phyloP scores from a whole-genome alignment of 2,113 vertebrate genomes.

The Clarias magur region DNA sequence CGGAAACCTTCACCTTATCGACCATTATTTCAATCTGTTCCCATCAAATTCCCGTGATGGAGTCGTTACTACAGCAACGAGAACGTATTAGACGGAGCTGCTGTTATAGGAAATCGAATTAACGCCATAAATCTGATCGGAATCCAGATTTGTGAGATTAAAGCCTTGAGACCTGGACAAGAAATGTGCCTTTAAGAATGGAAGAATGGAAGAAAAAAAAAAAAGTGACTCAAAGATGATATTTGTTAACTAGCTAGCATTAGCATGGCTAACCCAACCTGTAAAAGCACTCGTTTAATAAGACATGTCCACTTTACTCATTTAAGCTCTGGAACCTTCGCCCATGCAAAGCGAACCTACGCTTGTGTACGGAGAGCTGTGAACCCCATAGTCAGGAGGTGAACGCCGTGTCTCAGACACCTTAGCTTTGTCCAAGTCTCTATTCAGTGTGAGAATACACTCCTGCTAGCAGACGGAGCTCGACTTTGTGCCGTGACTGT shows the following conservation, averaged over 20 bases:
- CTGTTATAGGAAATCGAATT: not conserved
- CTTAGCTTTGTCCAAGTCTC: not conserved
- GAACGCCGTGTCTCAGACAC: not conserved
- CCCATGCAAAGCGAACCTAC: not conserved
- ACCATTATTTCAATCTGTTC: not conserved
- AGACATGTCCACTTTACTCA: not conserved
- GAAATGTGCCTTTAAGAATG: not conserved
- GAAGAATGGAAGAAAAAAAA: too few relatives aligned
- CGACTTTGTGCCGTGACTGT: constrained; percentile 2
- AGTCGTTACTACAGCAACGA: not conserved
- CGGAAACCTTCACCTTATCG: not conserved
- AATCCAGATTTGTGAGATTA: not conserved
- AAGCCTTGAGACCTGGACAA: not conserved
- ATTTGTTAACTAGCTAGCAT: not conserved
- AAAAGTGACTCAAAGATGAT: not conserved
- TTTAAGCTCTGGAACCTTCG: not conserved
- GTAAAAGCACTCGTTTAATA: not conserved
- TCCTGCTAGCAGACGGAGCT: not conserved
- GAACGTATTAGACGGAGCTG: not conserved
- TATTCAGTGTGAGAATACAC: not conserved
- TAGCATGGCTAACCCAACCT: not conserved
- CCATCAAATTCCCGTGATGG: not conserved
- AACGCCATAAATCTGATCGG: not conserved
- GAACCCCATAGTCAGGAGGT: not conserved
- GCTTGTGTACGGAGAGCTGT: not conserved